These are phyloP conservation scores for Sparus aurata DNA, from an alignment of 2,797 vertebrate species.

Conservation along the genomic window DNA sequence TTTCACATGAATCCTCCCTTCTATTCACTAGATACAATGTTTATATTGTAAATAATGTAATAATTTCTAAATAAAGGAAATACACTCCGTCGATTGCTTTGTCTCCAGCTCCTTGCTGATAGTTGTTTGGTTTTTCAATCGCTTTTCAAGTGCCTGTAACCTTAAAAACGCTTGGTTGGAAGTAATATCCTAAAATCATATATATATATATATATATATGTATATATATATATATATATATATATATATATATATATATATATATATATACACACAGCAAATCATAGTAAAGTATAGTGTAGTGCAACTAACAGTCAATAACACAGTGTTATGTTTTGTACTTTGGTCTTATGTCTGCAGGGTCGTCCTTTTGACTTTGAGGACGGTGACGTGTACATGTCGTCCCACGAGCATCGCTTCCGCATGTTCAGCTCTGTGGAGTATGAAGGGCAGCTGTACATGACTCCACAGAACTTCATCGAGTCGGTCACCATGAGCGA, in stretches of 20 bases:
- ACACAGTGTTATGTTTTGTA: background rate
- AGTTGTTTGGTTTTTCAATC: background rate
- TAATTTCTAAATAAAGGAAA: background rate
- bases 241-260: background rate
- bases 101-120: background rate
- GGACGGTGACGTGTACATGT: conserved; percentile 93
- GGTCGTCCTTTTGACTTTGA: conserved; percentile 83
- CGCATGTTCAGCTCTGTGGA: conserved; percentile 94
- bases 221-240: background rate
- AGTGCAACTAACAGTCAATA: background rate
- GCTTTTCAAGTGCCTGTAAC: background rate
- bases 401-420: conserved; percentile 94
- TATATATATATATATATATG: no score
- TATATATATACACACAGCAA: background rate
- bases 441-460: conserved; percentile 96
- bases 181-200: background rate
- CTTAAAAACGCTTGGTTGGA: background rate
- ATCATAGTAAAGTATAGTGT: no score
- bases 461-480: conserved; percentile 98
- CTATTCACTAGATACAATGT: background rate
- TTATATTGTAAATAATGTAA: background rate
- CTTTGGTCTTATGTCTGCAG: conserved; percentile 74
- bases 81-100: background rate
- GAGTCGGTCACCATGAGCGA: conserved; percentile 95
- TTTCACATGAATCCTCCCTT: background rate